Evolutionary conservation across 2,888 invertebrate species (phyloP), one percentile per base, ranked within the genome.

Genomic region (Amphipoea oculea): DNA sequence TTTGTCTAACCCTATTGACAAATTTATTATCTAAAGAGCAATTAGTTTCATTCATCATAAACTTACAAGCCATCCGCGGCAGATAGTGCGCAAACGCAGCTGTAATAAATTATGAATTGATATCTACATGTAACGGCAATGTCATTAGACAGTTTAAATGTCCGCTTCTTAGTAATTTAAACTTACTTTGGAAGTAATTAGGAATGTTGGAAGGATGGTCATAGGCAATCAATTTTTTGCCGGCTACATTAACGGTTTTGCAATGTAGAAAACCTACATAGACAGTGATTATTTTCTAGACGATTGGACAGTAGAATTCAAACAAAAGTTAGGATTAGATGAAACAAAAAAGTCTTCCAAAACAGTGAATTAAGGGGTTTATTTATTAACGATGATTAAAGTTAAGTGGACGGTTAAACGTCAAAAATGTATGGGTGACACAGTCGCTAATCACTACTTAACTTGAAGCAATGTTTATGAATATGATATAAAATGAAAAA

Each of bases 11-110:
- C 80, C 88, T 86, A 78, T 17, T 73, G 76, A 79, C 68, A 76
- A 86, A 86, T 83, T 85, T 72, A 81, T 66, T 81, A 86, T 84
- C 84, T 72, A 71, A 79, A 84, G 72, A 70, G 86, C 82, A 88
- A 88, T 88, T 88, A 84, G 77, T 84, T 86, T 84, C 78, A 86
- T 88, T 88, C 86, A 88, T 88, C 86, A 86, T 88, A 88, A 88
- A 84, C 72, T 77, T 83, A 82, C 74, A 69, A 78, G 81, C 60
- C 73, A 82, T 85, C 77, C 72, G 82, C 79, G 76, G 79, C 60
- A 83, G 87, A 87, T 80, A 81, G 69, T 75, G 76, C 76, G 81
- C 79, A 78, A 78, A 69, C 81, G 77, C 73, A 78, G 57, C n/a
- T n/a, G 66, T 77, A 79, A 81, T 87, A 87, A 85, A 87, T 87